phyloP scores from a whole-genome alignment of 2,888 invertebrate genomes.

The Anthrax anthrax region DNA sequence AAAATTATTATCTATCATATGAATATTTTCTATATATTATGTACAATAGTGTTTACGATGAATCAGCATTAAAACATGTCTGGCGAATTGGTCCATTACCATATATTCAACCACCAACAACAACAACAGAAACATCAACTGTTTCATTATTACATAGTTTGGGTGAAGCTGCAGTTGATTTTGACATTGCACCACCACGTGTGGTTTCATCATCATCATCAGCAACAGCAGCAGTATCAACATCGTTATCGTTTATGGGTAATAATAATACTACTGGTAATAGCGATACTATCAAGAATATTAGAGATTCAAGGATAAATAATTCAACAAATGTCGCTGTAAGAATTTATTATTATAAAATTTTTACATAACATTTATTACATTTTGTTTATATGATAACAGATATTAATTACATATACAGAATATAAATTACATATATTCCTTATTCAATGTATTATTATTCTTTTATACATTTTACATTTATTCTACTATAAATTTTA shows the following conservation, averaged over 20 bases:
- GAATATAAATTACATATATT: too few species aligned
- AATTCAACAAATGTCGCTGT: conserved; percentile 9
- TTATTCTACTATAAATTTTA: background rate
- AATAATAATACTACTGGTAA: background rate
- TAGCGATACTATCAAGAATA: conserved; percentile 3
- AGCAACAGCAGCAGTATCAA: background rate
- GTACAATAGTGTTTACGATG: conserved; percentile 31
- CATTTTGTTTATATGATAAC: too few species aligned
- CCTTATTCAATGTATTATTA: too few species aligned
- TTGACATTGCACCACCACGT: conserved; percentile 56
- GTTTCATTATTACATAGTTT: conserved; percentile 37
- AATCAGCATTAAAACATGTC: conserved; percentile 32
- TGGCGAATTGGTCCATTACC: conserved; percentile 39
- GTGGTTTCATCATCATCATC: conserved; percentile 7
- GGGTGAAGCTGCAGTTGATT: conserved; percentile 79
- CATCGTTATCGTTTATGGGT: background rate
- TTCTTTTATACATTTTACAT: background rate
- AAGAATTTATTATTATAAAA: conserved; percentile 1
- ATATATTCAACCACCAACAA: conserved; percentile 18
- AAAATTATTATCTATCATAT: too few species aligned
- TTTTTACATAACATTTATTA: too few species aligned
- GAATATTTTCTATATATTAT: too few species aligned
- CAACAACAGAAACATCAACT: conserved; percentile 12
- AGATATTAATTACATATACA: too few species aligned
- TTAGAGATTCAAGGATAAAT: conserved; percentile 10